Conservation (phyloP, 2,113 vertebrate species). For the Lepisosteus oculatus region DNA sequence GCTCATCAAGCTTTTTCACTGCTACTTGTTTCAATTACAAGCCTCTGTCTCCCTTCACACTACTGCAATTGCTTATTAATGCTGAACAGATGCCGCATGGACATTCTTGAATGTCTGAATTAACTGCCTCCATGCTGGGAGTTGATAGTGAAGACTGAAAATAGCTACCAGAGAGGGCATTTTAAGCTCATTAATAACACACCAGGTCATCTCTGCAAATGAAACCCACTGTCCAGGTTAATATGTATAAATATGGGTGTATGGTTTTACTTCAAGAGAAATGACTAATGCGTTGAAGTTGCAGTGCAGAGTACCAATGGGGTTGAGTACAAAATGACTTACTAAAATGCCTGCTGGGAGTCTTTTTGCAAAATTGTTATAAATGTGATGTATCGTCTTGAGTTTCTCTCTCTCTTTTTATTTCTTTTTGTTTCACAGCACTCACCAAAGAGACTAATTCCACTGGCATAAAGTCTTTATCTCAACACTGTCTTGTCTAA, state of each 20-base stretch:
- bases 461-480: too few relatives aligned
- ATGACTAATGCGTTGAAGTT: neutral
- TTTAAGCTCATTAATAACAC: conserved; percentile 29
- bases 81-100: conserved; percentile 28
- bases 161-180: conserved; percentile 12
- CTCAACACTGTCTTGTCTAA: too few relatives aligned
- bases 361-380: neutral
- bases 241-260: conserved; percentile 15
- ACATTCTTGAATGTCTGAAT: conserved; percentile 26
- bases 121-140: conserved; percentile 28
- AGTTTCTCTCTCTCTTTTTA: too few relatives aligned
- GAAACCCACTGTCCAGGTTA: conserved; percentile 13
- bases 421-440: too few relatives aligned
- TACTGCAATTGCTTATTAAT: conserved; percentile 29
- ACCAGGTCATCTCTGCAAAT: conserved; percentile 18
- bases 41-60: conserved; percentile 13
- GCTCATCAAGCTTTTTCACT: neutral
- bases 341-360: neutral
- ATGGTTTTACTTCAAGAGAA: conserved; percentile 3
- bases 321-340: neutral
- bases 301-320: neutral
- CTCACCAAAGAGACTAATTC: too few relatives aligned
- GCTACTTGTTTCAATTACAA: conserved; percentile 23
- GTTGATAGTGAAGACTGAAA: conserved; percentile 26
- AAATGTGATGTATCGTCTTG: neutral